Conservation (phyloP, 1,140 invertebrate genomes). For the Drosophila pseudoobscura region DNA sequence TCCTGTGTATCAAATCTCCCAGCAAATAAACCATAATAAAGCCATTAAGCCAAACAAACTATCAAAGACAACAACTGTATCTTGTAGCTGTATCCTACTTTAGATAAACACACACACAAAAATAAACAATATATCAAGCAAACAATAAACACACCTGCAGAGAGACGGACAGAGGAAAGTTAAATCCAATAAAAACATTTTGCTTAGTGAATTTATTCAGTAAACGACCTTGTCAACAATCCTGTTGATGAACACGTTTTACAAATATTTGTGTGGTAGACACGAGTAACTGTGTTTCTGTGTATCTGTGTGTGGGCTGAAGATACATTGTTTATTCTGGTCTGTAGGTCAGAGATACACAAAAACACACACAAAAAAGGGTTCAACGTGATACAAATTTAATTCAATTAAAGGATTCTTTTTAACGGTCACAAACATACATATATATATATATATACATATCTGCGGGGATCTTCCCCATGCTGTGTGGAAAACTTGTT, state of each 20-base stretch:
- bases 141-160: constrained; percentile 26
- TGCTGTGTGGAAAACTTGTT: constrained; percentile 43
- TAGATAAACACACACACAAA: constrained; percentile 16
- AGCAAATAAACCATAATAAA: constrained; percentile 14
- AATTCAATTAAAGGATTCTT: constrained; percentile 54
- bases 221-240: constrained; percentile 76
- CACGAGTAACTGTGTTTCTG: not conserved
- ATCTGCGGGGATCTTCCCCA: too few relatives aligned
- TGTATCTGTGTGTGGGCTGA: constrained; percentile 8
- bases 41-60: constrained; percentile 11
- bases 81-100: constrained; percentile 2
- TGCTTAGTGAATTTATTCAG: constrained; percentile 73
- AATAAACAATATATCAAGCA: constrained; percentile 12
- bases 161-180: constrained; percentile 20
- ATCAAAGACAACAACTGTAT: constrained; percentile 10
- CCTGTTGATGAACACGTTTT: constrained; percentile 69
- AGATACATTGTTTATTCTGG: constrained; percentile 46
- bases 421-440: not conserved
- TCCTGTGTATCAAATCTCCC: too few relatives aligned
- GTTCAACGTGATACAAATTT: constrained; percentile 43
- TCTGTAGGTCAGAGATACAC: constrained; percentile 3
- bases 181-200: constrained; percentile 77
- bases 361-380: not conserved
- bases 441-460: too few relatives aligned
- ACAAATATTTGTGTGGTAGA: constrained; percentile 59